Evolutionary conservation across 2,797 vertebrate species (phyloP).

Genomic region (Notamacropus eugenii): DNA sequence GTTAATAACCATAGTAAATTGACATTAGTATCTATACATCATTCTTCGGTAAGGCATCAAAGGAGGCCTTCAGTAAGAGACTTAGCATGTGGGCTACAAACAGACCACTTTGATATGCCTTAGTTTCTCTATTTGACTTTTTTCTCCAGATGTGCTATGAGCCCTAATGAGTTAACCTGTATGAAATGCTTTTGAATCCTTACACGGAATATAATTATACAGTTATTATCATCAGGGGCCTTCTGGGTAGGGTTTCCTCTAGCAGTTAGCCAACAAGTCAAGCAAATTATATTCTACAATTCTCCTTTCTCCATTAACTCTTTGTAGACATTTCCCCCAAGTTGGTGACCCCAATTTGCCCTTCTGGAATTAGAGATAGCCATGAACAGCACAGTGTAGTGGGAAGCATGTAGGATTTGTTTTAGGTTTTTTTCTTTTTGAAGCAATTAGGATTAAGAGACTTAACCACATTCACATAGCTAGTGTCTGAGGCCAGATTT

Average conservation of each 20-base stretch:
- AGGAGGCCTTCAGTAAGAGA: background rate
- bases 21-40: background rate
- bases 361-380: background rate
- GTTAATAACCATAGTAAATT: background rate
- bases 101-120: background rate
- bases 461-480: background rate
- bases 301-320: constrained; percentile 82
- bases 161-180: constrained; percentile 45
- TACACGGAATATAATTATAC: constrained; percentile 67
- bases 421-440: background rate
- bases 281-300: constrained; percentile 84
- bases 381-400: background rate
- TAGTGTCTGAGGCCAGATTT: background rate
- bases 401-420: background rate
- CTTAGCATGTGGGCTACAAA: background rate
- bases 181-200: constrained; percentile 6
- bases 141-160: constrained; percentile 16
- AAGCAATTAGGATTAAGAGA: background rate
- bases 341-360: background rate
- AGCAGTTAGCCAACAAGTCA: constrained; percentile 82
- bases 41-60: background rate
- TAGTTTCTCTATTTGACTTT: background rate
- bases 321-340: constrained; percentile 69
- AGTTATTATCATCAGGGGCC: constrained; percentile 58
- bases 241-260: constrained; percentile 83